phyloP scores from a whole-genome alignment of 2,797 vertebrate species.

The Eulemur albifrons region DNA sequence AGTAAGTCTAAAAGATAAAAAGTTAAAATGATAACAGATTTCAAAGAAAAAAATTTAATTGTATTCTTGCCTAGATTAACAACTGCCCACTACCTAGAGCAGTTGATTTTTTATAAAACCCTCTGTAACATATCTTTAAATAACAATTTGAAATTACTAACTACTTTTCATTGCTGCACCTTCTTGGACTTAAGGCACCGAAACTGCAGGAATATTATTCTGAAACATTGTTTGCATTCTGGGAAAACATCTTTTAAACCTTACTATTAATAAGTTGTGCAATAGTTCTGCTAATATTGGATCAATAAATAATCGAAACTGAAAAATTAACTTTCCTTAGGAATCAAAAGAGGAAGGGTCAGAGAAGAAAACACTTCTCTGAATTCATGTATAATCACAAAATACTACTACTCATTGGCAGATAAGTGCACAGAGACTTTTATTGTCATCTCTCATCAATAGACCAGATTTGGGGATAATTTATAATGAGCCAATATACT shows the following conservation, averaged over 20 bases:
- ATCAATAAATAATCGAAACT: not conserved
- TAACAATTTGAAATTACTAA: not conserved
- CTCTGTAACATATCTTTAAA: not conserved
- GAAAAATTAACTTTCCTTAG: not conserved
- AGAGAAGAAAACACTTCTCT: not conserved
- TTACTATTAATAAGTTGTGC: not conserved
- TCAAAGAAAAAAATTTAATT: conserved; percentile 1
- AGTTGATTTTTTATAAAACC: not conserved
- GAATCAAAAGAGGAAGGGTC: not conserved
- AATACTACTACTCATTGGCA: not conserved
- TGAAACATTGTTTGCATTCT: not conserved
- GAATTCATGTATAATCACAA: not conserved
- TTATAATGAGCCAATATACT: not conserved
- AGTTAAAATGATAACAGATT: not conserved
- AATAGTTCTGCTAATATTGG: not conserved
- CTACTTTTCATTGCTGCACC: not conserved
- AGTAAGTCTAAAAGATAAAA: not conserved
- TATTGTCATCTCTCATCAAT: not conserved
- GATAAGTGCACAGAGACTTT: not conserved
- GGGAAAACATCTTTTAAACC: not conserved
- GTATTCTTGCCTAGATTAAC: not conserved
- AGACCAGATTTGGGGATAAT: not conserved
- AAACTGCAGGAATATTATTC: not conserved
- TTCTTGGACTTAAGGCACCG: not conserved
- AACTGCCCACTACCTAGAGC: not conserved